Conservation (phyloP, 2,113 vertebrate genomes). For the Penelope pileata region DNA sequence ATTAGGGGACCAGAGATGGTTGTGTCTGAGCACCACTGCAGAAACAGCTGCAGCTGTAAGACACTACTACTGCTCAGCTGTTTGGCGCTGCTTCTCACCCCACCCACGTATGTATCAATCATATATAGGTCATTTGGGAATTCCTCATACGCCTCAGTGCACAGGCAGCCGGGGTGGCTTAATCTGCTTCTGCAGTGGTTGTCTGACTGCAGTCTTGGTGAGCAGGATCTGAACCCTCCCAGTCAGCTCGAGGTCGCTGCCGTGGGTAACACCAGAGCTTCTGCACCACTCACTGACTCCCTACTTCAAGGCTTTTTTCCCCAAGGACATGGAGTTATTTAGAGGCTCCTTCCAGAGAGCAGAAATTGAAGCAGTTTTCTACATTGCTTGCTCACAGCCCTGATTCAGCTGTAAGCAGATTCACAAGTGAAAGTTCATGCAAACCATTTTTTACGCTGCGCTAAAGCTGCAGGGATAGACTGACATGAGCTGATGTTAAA, state of each 20-base stretch:
- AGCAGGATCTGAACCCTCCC: background rate
- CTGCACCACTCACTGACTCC: background rate
- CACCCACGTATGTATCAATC: background rate
- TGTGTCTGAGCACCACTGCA: background rate
- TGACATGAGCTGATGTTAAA: background rate
- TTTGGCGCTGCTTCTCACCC: background rate
- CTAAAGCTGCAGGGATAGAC: background rate
- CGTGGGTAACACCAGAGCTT: background rate
- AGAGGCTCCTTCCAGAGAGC: background rate
- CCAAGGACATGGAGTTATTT: background rate
- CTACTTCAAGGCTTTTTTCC: background rate
- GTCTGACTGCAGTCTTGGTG: background rate
- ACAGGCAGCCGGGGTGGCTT: background rate
- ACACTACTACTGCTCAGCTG: background rate
- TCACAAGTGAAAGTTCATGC: background rate
- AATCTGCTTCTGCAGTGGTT: background rate
- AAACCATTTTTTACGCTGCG: background rate
- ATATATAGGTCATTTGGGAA: background rate
- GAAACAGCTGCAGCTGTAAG: background rate
- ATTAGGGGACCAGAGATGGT: background rate
- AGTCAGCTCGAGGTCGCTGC: accelerated
- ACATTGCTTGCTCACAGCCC: background rate
- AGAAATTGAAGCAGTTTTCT: constrained; percentile 23
- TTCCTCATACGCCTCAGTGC: background rate
- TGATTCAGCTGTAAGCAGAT: constrained; percentile 19